These are phyloP conservation scores for Drosophila robusta DNA, from an alignment of 2,888 invertebrate species.

Conservation along the genomic window DNA sequence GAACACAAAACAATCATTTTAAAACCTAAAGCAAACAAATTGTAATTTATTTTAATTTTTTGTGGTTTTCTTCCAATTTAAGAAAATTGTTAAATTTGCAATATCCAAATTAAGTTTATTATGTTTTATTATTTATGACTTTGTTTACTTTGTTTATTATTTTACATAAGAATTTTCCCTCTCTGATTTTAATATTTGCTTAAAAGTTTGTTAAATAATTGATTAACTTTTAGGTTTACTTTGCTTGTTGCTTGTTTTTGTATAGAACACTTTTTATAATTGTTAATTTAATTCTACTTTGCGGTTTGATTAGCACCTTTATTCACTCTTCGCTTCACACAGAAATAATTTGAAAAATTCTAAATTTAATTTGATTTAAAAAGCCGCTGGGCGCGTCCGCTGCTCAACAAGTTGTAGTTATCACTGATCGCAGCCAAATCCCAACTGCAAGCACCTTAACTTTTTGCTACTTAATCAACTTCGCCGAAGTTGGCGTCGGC, in stretches of 20 bases:
- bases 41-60: neutral
- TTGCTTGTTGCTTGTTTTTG: neutral
- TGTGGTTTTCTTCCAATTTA: too few species aligned
- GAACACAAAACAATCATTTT: neutral
- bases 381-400: conserved; percentile 38
- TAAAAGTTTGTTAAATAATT: too few species aligned
- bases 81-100: too few species aligned
- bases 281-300: neutral
- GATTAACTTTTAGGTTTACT: too few species aligned
- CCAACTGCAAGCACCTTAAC: conserved; percentile 49
- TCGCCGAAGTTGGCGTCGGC: conserved; percentile 9
- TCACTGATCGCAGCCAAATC: conserved; percentile 54
- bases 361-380: neutral
- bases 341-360: neutral
- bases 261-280: too few species aligned
- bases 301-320: neutral
- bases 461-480: conserved; percentile 55
- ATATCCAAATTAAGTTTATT: too few species aligned
- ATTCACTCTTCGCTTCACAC: neutral
- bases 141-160: too few species aligned
- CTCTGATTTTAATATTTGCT: too few species aligned
- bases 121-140: too few species aligned
- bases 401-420: conserved; percentile 53
- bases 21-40: neutral
- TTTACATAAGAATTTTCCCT: too few species aligned